Evolutionary conservation across 2,113 vertebrate species (phyloP), one percentile per base, ranked within the genome.

Genomic region (Castor canadensis): DNA sequence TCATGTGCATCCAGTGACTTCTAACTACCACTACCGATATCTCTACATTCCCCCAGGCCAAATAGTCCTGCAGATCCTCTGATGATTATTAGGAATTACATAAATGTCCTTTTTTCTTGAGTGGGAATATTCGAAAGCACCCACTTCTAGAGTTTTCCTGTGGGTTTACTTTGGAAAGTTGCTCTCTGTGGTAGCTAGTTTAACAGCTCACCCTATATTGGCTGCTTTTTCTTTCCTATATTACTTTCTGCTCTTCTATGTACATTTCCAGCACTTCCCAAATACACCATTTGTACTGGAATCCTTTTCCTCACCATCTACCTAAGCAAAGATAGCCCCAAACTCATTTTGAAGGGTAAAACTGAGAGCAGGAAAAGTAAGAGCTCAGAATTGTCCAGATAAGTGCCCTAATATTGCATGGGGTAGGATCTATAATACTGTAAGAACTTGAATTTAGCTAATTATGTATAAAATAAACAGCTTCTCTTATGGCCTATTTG

Each of bases 321-420:
- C 30, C 84, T 95, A 93, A 86, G 30, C 26, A 52, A 89, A 81
- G 32, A 73, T 9, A 60, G 1, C 10, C 35, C 30, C 26, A 84
- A 92, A 92, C 22, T 89, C 10, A 67, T 43, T 81, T 43, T 94
- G 67, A 94, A 88, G 56, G 35, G 9, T 87, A n/a, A 93, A 73
- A 17, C 56, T 89, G 19, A 67, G 45, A 79, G 9, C 2, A 19
- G 49, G 35, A 47, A 75, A 72, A 85, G 58, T 28, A 71, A 6
- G 67, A 95, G 26, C 56, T 69, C 19, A 77, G 32, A 67, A 16
- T 88, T 92, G n/a, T 83, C 35, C 19, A 69, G 52, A 92, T 16
- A 90, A 90, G 58, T 69, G 6, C 26, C 30, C 15, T 89, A 20
- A 35, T 64, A 93, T 54, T 88, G 16, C 9, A 38, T 77, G 9